Evolutionary conservation across 2,797 vertebrate species (phyloP).

Genomic region (Platalea minor): DNA sequence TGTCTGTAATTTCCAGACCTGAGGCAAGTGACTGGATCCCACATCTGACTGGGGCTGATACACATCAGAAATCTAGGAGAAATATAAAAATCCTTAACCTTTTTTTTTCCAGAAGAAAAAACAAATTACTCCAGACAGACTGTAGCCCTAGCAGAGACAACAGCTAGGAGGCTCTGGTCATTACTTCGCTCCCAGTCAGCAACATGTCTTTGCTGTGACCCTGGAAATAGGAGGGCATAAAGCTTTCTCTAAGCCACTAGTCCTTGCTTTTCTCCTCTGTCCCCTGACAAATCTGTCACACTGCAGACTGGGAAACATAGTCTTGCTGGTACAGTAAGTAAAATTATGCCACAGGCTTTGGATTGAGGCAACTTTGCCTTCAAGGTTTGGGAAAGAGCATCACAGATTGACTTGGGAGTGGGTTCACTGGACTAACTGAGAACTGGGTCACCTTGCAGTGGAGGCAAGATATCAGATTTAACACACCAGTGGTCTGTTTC

Average conservation of each 20-base stretch:
- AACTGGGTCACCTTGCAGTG: neutral
- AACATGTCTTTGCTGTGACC: neutral
- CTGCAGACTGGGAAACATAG: neutral
- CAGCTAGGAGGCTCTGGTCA: neutral
- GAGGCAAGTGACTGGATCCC: neutral
- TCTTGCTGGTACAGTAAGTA: neutral
- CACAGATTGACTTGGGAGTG: neutral
- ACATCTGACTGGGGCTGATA: neutral
- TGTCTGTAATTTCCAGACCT: neutral
- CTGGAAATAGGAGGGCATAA: neutral
- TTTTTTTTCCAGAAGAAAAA: neutral
- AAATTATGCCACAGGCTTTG: neutral
- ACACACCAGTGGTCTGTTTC: neutral
- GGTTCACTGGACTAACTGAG: neutral
- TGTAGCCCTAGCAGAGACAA: neutral
- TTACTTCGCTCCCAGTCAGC: neutral
- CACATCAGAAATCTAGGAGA: neutral
- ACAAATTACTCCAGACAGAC: neutral
- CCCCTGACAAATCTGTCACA: neutral
- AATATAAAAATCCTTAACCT: neutral
- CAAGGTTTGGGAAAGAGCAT: neutral
- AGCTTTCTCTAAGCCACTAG: neutral
- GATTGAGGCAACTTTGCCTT: neutral
- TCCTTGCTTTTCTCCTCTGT: neutral
- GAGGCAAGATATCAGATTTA: neutral